These are phyloP conservation scores for Isoperla grammatica DNA, from an alignment of 2,888 invertebrate species.

Conservation along the genomic window DNA sequence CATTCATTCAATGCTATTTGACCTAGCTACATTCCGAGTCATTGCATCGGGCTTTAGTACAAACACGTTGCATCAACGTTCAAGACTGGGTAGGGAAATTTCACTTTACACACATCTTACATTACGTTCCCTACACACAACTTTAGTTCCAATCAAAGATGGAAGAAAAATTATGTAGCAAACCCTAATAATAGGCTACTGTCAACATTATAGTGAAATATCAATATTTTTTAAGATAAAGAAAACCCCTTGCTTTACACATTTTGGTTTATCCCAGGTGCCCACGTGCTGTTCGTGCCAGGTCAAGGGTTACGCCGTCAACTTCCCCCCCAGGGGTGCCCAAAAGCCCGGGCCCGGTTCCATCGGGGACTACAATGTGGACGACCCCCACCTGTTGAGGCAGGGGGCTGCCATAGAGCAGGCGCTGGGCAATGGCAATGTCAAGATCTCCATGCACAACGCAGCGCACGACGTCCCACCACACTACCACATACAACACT, in stretches of 20 bases:
- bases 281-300: constrained; percentile 80
- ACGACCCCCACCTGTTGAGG: constrained; percentile 13
- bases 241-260: constrained; percentile 3
- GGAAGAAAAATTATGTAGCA: too few relatives aligned
- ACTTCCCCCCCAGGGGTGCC: constrained; percentile 47
- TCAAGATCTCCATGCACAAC: background rate
- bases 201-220: too few relatives aligned
- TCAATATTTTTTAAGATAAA: too few relatives aligned
- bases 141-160: too few relatives aligned
- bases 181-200: too few relatives aligned
- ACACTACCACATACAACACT: background rate
- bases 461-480: background rate
- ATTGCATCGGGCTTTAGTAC: too few relatives aligned
- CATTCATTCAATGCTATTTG: too few relatives aligned
- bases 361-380: constrained; percentile 36
- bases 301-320: constrained; percentile 66
- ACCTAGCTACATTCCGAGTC: too few relatives aligned
- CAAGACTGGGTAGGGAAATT: too few relatives aligned
- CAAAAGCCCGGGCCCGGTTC: constrained; percentile 52
- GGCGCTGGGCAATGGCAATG: background rate
- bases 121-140: too few relatives aligned
- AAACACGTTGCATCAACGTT: too few relatives aligned
- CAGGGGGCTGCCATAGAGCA: constrained; percentile 15
- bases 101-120: too few relatives aligned
- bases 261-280: constrained; percentile 46